Percentiles rank a stretch among this genome's conserved stretches.
Conservation (phyloP, 2,113 vertebrate species). For the Myotis brandtii region DNA sequence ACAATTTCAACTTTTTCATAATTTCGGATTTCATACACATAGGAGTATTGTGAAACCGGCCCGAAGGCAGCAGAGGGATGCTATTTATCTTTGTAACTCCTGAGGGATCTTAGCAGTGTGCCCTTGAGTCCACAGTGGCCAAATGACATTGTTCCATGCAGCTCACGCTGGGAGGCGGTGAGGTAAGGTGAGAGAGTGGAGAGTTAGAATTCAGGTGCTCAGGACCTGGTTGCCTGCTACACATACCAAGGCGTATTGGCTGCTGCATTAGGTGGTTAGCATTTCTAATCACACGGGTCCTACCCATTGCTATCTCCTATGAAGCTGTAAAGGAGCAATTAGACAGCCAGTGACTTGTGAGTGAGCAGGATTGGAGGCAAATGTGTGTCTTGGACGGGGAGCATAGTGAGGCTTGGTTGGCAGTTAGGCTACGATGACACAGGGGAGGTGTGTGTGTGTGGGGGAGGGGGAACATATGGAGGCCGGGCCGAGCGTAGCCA, state of each 20-base stretch:
- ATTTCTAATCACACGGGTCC: background rate
- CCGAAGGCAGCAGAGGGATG: background rate
- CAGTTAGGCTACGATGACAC: background rate
- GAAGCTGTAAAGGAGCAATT: background rate
- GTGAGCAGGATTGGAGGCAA: background rate
- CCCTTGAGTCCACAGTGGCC: background rate
- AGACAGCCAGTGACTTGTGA: background rate
- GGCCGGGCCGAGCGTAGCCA: background rate
- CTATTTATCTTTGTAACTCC: background rate
- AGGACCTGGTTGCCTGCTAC: background rate
- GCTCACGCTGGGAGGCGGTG: background rate
- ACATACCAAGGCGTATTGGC: background rate
- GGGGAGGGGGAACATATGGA: background rate
- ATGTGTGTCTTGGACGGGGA: background rate
- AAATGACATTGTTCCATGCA: background rate
- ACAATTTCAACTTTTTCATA: background rate
- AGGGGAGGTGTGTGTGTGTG: background rate
- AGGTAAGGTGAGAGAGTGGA: background rate
- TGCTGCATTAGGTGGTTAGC: background rate
- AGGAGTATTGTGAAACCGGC: background rate
- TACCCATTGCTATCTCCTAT: background rate
- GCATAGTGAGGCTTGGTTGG: background rate
- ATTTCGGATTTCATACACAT: background rate
- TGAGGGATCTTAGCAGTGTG: background rate
- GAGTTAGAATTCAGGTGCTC: background rate